A percentile compares a stretch with the other conserved stretches of the same genome.
These are phyloP conservation scores for Drosophila peninsularis DNA, from an alignment of 2,888 invertebrate species.

Conservation along the genomic window DNA sequence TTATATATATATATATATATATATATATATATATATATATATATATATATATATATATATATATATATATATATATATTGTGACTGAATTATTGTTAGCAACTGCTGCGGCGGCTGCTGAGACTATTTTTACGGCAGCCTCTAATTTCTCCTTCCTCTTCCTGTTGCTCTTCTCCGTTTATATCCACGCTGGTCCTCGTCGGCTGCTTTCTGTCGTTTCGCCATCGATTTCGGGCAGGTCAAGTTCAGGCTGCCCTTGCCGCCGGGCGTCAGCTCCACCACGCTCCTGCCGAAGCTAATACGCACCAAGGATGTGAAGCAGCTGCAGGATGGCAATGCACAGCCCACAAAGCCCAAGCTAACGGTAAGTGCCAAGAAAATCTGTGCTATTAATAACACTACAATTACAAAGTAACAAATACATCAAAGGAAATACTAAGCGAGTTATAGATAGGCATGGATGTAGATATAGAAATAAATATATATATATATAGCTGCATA, in stretches of 20 bases:
- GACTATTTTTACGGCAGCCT: not conserved
- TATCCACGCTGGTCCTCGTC: not conserved
- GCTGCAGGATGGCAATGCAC: conserved; percentile 84
- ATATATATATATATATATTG: not conserved
- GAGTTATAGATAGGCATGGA: not conserved
- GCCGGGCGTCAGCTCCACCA: conserved; percentile 86
- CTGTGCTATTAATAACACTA: not conserved
- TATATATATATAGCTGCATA: not conserved
- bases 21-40: not conserved
- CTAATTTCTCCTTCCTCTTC: not conserved
- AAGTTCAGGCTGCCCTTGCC: conserved; percentile 85
- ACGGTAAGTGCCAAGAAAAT: conserved; percentile 87
- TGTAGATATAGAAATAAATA: not conserved
- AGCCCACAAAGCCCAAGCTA: conserved; percentile 89
- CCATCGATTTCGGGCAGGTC: conserved; percentile 71
- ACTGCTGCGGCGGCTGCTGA: not conserved
- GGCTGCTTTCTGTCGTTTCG: not conserved
- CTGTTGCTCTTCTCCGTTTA: conserved; percentile 4
- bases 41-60: not conserved
- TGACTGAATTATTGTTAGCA: conserved; percentile 26
- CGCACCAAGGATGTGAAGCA: conserved; percentile 90
- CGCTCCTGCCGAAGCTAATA: conserved; percentile 92
- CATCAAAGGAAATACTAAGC: not conserved
- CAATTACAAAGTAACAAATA: not conserved
- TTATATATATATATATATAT: not conserved